A percentile compares a stretch with the other conserved stretches of the same genome.
phyloP scores from a whole-genome alignment of 1,140 invertebrate species.

The Venustaconcha ellipsiformis region DNA sequence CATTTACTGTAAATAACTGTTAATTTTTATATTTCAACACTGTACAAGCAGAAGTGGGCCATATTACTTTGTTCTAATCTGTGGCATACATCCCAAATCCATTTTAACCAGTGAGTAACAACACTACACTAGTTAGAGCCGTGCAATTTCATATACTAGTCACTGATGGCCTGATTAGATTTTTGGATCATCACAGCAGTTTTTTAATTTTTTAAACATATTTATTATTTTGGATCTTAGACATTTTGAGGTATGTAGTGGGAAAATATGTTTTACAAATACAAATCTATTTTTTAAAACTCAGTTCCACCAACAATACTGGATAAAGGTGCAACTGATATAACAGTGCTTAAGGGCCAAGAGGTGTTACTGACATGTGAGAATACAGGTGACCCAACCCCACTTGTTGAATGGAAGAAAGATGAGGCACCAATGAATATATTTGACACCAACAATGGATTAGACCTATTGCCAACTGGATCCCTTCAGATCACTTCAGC shows the following conservation, averaged over 20 bases:
- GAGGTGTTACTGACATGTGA: constrained; percentile 67
- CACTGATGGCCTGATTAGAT: no score
- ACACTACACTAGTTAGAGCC: no score
- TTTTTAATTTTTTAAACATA: no score
- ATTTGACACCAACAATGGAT: constrained; percentile 32
- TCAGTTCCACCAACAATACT: constrained; percentile 89
- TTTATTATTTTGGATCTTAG: not conserved
- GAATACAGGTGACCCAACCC: constrained; percentile 70
- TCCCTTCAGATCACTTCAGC: constrained; percentile 45
- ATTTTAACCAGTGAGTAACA: no score
- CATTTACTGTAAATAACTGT: no score
- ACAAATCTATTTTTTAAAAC: constrained; percentile 28
- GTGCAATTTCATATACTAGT: no score
- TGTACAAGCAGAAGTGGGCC: no score
- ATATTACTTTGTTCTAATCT: no score
- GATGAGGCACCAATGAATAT: constrained; percentile 54
- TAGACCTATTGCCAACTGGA: constrained; percentile 37
- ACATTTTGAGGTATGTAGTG: not conserved
- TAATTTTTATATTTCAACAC: no score
- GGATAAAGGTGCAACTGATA: constrained; percentile 84
- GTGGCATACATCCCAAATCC: no score
- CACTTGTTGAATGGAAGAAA: constrained; percentile 65
- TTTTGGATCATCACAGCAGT: no score
- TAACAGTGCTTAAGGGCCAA: constrained; percentile 88
- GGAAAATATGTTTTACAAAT: not conserved